Conservation (phyloP, 2,888 invertebrate species). For the Brachynemurus nebulosus region DNA sequence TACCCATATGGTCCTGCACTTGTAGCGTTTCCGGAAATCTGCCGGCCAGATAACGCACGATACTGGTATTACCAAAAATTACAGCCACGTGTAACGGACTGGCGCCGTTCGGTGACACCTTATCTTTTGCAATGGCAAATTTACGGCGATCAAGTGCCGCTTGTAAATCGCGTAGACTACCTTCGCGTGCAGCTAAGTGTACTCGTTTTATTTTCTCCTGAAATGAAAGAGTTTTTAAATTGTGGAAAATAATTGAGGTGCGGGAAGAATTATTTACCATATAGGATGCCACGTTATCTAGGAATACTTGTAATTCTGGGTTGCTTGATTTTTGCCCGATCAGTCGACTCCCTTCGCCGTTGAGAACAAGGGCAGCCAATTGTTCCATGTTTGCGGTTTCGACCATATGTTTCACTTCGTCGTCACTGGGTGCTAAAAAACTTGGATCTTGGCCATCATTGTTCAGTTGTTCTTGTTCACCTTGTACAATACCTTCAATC, state of each 20-base stretch:
- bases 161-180: slow-evolving; percentile 72
- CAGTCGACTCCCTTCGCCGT: slow-evolving; percentile 72
- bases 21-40: slow-evolving; percentile 80
- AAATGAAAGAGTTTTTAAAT: no score
- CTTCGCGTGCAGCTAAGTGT: slow-evolving; percentile 72
- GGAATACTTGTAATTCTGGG: slow-evolving; percentile 70
- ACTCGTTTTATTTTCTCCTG: slow-evolving; percentile 83
- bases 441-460: slow-evolving; percentile 32
- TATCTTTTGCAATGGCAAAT: slow-evolving; percentile 79
- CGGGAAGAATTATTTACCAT: slow-evolving; percentile 43
- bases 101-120: slow-evolving; percentile 66
- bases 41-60: slow-evolving; percentile 53
- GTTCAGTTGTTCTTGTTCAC: slow-evolving; percentile 31
- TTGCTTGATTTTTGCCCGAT: slow-evolving; percentile 55
- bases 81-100: slow-evolving; percentile 80
- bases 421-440: slow-evolving; percentile 32
- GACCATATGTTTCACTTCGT: slow-evolving; percentile 51
- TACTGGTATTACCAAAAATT: slow-evolving; percentile 68
- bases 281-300: slow-evolving; percentile 74
- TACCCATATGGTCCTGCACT: slow-evolving; percentile 56
- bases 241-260: not conserved
- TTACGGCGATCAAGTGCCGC: slow-evolving; percentile 76
- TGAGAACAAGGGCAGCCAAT: slow-evolving; percentile 75
- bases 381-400: slow-evolving; percentile 75
- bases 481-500: slow-evolving; percentile 31